These are phyloP conservation scores for Ridgeia piscesae DNA, from an alignment of 1,140 invertebrate species.

Conservation along the genomic window DNA sequence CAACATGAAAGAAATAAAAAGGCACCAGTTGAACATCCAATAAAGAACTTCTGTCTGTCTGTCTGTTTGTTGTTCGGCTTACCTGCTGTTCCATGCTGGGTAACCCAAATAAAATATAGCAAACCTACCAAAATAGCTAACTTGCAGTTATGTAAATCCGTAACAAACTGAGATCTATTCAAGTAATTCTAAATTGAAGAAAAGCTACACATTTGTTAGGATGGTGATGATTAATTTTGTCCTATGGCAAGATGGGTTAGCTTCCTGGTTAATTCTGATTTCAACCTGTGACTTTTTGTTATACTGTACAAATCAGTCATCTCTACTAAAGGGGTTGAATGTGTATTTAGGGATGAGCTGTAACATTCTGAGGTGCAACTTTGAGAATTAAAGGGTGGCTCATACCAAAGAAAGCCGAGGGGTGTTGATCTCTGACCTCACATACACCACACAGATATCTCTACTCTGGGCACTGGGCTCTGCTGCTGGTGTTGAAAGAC, in stretches of 20 bases:
- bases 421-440: neutral
- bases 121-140: neutral
- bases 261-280: neutral
- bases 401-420: neutral
- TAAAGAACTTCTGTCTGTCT: too few relatives aligned
- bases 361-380: neutral
- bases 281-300: neutral
- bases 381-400: neutral
- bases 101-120: neutral
- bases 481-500: neutral
- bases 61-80: neutral
- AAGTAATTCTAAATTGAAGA: too few relatives aligned
- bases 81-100: neutral
- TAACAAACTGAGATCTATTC: too few relatives aligned
- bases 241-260: too few relatives aligned
- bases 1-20: neutral
- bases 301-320: too few relatives aligned
- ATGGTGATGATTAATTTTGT: too few relatives aligned
- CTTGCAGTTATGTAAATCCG: too few relatives aligned
- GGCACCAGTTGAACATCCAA: too few relatives aligned
- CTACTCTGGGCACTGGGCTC: neutral
- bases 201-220: too few relatives aligned
- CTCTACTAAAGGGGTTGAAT: neutral
- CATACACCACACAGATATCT: neutral
- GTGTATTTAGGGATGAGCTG: neutral